These are phyloP conservation scores for Sminthurinus aureus DNA, from an alignment of 2,888 invertebrate genomes.

Conservation along the genomic window DNA sequence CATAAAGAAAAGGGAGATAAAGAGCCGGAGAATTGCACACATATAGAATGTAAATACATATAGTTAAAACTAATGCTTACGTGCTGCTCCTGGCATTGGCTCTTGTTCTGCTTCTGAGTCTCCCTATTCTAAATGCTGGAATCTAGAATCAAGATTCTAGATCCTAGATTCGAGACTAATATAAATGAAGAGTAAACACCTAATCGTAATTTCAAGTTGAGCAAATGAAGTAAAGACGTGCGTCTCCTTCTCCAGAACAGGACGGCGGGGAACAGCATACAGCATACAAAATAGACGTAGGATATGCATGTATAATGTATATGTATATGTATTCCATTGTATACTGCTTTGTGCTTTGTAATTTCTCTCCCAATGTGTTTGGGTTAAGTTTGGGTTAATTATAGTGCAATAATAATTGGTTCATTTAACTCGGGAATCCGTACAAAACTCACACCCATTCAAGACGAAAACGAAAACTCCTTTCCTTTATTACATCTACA, in stretches of 20 bases:
- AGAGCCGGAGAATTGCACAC: neutral
- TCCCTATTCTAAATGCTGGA: neutral
- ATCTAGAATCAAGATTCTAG: no score
- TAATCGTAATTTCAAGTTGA: neutral
- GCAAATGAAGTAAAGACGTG: neutral
- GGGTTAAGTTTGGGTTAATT: constrained; percentile 7
- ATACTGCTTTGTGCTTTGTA: no score
- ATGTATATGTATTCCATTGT: no score
- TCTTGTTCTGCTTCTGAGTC: neutral
- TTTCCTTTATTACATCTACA: constrained; percentile 24
- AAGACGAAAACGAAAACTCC: neutral
- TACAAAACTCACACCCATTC: constrained; percentile 27
- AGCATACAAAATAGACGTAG: neutral
- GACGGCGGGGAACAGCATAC: neutral
- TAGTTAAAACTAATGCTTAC: neutral
- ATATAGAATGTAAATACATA: neutral
- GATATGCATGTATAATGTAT: no score
- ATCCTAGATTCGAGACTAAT: neutral
- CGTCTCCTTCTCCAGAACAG: neutral
- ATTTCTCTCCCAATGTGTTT: neutral
- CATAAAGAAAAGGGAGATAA: constrained; percentile 1
- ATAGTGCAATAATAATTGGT: constrained; percentile 24
- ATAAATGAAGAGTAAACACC: constrained; percentile 9
- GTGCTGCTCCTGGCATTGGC: neutral
- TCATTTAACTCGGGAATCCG: constrained; percentile 12